Evolutionary conservation across 2,797 vertebrate genomes (phyloP), one percentile per base, ranked within the genome.

Genomic region (Sarcoramphus papa): DNA sequence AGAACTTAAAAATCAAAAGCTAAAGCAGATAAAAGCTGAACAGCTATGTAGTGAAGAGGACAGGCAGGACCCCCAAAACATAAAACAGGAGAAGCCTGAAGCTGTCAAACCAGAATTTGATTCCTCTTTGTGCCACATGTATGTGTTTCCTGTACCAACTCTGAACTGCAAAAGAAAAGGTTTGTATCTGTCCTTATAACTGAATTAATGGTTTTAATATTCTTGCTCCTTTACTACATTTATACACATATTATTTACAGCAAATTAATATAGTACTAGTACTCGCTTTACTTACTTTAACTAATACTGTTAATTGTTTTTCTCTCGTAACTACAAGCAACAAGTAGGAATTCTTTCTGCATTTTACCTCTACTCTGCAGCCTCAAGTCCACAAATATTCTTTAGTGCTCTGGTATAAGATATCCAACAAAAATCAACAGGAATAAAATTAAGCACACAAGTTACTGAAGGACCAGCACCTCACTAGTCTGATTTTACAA

Each of bases 161-260:
- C 97, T 99, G 96, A 99, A 99, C 97, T 99, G 99, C 98, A 98
- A 95, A 97, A 98, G 90, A 90, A 99, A 99, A 99, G 99, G 99
- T 99, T 95, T 98, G 98, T 98, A 94, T 53, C 23, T 53, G 24
- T 83, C 10, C 2, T 70, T 90, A 33, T 25, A 89, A 91, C 28
- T 10, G 20, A 81, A 79, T 41, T 45, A 65, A 63, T 35, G 2
- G 60, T 65, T 78, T 77, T 64, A 70, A 83, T 56, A 74, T 59
- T 69, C 35, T 82, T 68, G 10, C 31, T 78, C 19, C 8, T 15
- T 70, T 50, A 23, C 27, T 78, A 64, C 23, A 69, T 59, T 69
- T 72, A 73, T 48, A 82, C 17, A 23, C 14, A 33, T 10, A 59
- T 30, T 79, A 70, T 67, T 79, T 85, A 56, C 15, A 77, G 30